A percentile compares a stretch with the other conserved stretches of the same genome.
Conservation (phyloP, 2,797 vertebrate genomes). For the Enteromius unitaeniatus region DNA sequence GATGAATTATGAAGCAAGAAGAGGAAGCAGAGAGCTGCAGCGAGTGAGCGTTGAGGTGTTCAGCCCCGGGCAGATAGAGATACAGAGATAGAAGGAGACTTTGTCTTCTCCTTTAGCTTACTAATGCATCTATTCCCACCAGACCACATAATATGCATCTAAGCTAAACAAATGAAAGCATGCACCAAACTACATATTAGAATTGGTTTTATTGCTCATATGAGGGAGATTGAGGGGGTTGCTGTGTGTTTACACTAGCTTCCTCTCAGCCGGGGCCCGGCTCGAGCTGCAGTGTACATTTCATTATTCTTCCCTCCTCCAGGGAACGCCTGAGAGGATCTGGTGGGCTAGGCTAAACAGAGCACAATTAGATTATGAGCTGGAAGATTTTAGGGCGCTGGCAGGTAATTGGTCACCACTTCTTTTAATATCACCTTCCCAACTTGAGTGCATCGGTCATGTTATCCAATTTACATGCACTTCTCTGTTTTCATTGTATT, state of each 20-base stretch:
- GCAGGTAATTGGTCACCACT: conserved; percentile 79
- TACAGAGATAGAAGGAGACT: conserved; percentile 60
- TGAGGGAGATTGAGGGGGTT: conserved; percentile 57
- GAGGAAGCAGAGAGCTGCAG: conserved; percentile 64
- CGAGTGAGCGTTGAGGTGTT: conserved; percentile 60
- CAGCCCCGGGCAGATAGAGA: conserved; percentile 68
- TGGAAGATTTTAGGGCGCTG: conserved; percentile 73
- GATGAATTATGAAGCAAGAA: conserved; percentile 78
- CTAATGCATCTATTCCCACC: conserved; percentile 66
- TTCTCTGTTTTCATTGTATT: conserved; percentile 57
- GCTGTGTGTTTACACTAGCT: conserved; percentile 70
- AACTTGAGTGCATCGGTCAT: conserved; percentile 19
- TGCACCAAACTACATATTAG: conserved; percentile 62
- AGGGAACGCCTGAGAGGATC: conserved; percentile 66
- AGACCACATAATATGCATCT: conserved; percentile 66
- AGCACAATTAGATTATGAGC: conserved; percentile 74
- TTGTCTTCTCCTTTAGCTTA: conserved; percentile 60
- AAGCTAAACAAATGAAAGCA: conserved; percentile 63
- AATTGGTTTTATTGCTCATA: conserved; percentile 69
- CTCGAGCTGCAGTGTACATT: conserved; percentile 72
- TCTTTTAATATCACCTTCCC: conserved; percentile 70
- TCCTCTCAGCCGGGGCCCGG: conserved; percentile 62
- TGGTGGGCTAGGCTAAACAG: conserved; percentile 63
- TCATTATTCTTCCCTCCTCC: conserved; percentile 75
- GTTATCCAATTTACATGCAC: conserved; percentile 40